Conservation (phyloP, 1,140 invertebrate genomes). For the Globodera rostochiensis region DNA sequence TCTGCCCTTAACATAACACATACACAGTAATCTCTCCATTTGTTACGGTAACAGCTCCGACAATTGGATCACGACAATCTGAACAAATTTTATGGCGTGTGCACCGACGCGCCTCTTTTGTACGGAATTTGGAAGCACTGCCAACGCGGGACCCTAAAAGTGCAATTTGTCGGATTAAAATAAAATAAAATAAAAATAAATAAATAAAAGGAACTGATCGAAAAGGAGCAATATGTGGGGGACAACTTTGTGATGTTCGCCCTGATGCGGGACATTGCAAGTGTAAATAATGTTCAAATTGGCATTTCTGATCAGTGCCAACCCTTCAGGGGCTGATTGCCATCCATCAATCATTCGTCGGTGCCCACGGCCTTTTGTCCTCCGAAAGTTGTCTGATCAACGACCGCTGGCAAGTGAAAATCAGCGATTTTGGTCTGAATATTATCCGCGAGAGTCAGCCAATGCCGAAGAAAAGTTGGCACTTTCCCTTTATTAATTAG, state of each 20-base stretch:
- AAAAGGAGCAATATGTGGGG: conserved; percentile 87
- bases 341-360: conserved; percentile 50
- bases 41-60: conserved; percentile 36
- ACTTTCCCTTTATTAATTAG: conserved; percentile 16
- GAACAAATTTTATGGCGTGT: conserved; percentile 76
- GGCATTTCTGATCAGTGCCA: conserved; percentile 69
- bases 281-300: conserved; percentile 73
- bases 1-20: too few species aligned
- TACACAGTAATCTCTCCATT: too few species aligned
- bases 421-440: conserved; percentile 48
- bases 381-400: conserved; percentile 56
- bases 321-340: conserved; percentile 43
- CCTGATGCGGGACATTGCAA: conserved; percentile 84
- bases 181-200: conserved; percentile 89
- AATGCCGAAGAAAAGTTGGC: conserved; percentile 35
- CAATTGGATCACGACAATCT: conserved; percentile 61
- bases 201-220: conserved; percentile 77
- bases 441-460: conserved; percentile 40
- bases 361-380: conserved; percentile 47
- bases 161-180: conserved; percentile 82
- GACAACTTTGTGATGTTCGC: conserved; percentile 92
- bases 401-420: conserved; percentile 58
- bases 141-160: conserved; percentile 78
- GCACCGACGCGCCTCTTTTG: conserved; percentile 54
- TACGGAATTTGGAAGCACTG: conserved; percentile 79